Percentiles rank a stretch among this genome's conserved stretches.
Evolutionary conservation across 2,888 invertebrate species (phyloP).

Genomic region (Ennomos quercinarius): DNA sequence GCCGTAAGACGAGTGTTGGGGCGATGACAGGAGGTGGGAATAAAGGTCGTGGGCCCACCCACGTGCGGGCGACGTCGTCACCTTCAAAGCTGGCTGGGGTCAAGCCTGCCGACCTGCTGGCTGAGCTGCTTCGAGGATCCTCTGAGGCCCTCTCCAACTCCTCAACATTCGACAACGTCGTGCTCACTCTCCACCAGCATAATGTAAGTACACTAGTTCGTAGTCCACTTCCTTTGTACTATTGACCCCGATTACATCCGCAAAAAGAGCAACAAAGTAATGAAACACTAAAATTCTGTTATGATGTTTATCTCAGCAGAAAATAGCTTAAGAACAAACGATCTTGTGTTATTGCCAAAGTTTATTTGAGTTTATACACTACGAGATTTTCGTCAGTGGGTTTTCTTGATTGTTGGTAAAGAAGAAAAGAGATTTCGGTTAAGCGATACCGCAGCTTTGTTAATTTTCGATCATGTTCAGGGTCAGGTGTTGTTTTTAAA

Average conservation of each 20-base stretch:
- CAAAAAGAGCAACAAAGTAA: slow-evolving; percentile 62
- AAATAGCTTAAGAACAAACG: slow-evolving; percentile 69
- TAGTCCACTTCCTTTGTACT: slow-evolving; percentile 45
- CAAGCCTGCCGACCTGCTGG: slow-evolving; percentile 87
- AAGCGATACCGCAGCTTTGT: slow-evolving; percentile 48
- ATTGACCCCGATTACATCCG: slow-evolving; percentile 60
- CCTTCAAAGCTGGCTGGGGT: slow-evolving; percentile 91
- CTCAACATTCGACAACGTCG: slow-evolving; percentile 80
- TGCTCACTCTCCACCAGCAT: slow-evolving; percentile 79
- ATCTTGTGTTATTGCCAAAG: slow-evolving; percentile 69
- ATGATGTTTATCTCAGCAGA: slow-evolving; percentile 71
- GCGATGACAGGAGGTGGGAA: slow-evolving; percentile 67
- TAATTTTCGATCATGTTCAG: slow-evolving; percentile 68
- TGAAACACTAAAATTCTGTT: slow-evolving; percentile 62
- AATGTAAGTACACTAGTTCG: slow-evolving; percentile 70
- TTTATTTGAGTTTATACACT: slow-evolving; percentile 63
- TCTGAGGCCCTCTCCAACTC: slow-evolving; percentile 91
- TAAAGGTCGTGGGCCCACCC: slow-evolving; percentile 83
- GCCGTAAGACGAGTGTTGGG: slow-evolving; percentile 87
- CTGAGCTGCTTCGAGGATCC: slow-evolving; percentile 91
- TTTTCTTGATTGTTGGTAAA: slow-evolving; percentile 37
- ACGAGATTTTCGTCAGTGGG: slow-evolving; percentile 52
- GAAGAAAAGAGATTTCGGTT: slow-evolving; percentile 45
- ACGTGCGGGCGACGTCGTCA: slow-evolving; percentile 92
- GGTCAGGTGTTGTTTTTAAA: slow-evolving; percentile 64